Evolutionary conservation across 2,113 vertebrate species (phyloP), one percentile per base, ranked within the genome.

Genomic region (Hydrolagus affinis): DNA sequence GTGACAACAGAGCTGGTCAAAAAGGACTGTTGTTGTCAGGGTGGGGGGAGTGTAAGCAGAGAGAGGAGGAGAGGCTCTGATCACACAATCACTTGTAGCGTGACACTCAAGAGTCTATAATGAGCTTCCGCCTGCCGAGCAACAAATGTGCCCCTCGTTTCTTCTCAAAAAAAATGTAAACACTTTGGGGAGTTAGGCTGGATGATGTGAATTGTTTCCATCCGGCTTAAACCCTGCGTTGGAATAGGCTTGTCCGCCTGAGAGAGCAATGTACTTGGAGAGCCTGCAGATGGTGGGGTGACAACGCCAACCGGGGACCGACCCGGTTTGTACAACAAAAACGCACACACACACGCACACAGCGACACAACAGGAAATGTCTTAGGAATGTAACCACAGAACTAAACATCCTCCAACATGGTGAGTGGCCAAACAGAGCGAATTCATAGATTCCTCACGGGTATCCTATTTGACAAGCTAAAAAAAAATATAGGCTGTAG

Each of bases 131-230:
- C 78, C 60, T 83, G 25, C 59, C 66, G 66, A 83, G 78, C 62
- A 66, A 62, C 78, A 83, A 66, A 32, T 21, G 62, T 86, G 85
- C 71, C 15, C 86, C 88, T 89, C 86, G 85, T 86, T 85, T 60
- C 60, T 86, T 25, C 12, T 59, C 44, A 11, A 73, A 57, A 28
- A 60, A 85, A 88, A 89, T 86, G 87, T 78, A 88, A 91, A 89
- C 85, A 87, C 89, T 89, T 70, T 87, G 70, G 44, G 87, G 80
- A 87, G 87, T 86, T 85, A 8, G 25, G 83, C 78, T 30, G 12
- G 88, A 88, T 85, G 87, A 70, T 88, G 90, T 85, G 85, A 88
- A 90, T 90, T 86, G 89, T 87, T 92, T 92, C 92, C 90, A 93
- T 91, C 90, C 90, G 89, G 89, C 62, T 80, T 59, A 44, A 44